Evolutionary conservation across 1,140 invertebrate genomes (phyloP).

Genomic region (Neelides sp.): DNA sequence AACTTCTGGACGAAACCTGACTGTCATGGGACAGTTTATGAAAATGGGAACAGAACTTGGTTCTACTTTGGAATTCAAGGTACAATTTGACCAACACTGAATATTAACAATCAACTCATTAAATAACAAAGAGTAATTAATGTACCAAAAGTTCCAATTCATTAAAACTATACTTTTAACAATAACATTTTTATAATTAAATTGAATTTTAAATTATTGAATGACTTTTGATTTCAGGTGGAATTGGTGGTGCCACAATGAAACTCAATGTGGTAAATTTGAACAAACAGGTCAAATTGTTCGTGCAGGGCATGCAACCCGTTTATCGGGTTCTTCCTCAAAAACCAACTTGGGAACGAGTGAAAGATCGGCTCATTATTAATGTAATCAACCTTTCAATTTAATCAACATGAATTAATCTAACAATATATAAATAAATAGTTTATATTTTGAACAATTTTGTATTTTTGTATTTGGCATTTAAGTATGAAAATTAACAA

Average conservation of each 20-base stretch:
- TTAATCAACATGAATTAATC: too few relatives aligned
- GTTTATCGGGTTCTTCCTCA: slow-evolving; percentile 56
- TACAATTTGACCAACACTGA: too few relatives aligned
- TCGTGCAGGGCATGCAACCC: slow-evolving; percentile 70
- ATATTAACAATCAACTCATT: neutral
- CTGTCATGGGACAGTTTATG: slow-evolving; percentile 72
- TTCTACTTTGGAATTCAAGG: slow-evolving; percentile 79
- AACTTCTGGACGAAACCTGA: slow-evolving; percentile 84
- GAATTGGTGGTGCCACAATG: slow-evolving; percentile 44
- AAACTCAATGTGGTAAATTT: slow-evolving; percentile 75
- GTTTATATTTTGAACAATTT: too few relatives aligned
- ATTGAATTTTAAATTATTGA: slow-evolving; percentile 22
- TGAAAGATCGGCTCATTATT: slow-evolving; percentile 55
- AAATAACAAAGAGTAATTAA: too few relatives aligned
- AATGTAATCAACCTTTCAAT: slow-evolving; percentile 41
- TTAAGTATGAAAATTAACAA: too few relatives aligned
- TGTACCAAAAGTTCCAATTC: too few relatives aligned
- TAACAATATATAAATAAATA: too few relatives aligned
- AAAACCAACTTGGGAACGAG: slow-evolving; percentile 63
- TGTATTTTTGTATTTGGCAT: too few relatives aligned
- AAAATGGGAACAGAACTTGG: slow-evolving; percentile 84
- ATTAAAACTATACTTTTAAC: too few relatives aligned
- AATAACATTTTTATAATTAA: too few relatives aligned
- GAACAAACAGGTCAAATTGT: slow-evolving; percentile 80
- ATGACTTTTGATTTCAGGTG: slow-evolving; percentile 37